Evolutionary conservation across 2,113 vertebrate genomes (phyloP).

Genomic region (Andinoacara biseriatus): DNA sequence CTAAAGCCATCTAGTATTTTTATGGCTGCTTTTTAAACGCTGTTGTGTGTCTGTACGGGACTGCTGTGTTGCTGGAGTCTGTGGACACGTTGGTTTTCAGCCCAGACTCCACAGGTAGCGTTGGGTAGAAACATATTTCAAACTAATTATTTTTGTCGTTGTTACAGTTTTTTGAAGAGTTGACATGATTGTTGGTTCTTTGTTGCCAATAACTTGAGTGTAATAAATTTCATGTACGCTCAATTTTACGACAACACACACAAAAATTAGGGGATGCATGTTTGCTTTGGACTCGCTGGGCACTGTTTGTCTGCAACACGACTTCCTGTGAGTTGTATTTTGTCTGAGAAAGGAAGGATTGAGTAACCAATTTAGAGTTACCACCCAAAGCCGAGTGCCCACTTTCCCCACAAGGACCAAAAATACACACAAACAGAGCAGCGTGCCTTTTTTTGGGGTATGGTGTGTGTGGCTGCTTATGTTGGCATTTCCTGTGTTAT

Average conservation of each 20-base stretch:
- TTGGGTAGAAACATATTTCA: not conserved
- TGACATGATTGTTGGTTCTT: not conserved
- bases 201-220: not conserved
- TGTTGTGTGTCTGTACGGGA: not conserved
- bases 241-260: not conserved
- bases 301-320: conserved; percentile 31
- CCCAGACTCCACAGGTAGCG: not conserved
- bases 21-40: not conserved
- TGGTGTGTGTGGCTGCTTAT: conserved; percentile 27
- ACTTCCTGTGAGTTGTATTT: conserved; percentile 62
- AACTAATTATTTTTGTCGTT: not conserved
- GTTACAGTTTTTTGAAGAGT: not conserved
- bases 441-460: conserved; percentile 4
- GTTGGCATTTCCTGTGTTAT: conserved; percentile 36
- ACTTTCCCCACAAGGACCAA: conserved; percentile 58
- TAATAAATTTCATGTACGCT: not conserved
- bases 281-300: conserved; percentile 29
- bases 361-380: conserved; percentile 55
- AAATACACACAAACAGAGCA: conserved; percentile 35
- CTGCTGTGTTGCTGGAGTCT: not conserved
- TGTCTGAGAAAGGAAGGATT: conserved; percentile 69
- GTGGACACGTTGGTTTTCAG: not conserved
- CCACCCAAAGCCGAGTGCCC: conserved; percentile 56
- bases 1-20: not conserved
- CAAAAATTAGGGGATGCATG: not conserved